Evolutionary conservation across 1,140 invertebrate species (phyloP).

Genomic region (Streblospio benedicti): DNA sequence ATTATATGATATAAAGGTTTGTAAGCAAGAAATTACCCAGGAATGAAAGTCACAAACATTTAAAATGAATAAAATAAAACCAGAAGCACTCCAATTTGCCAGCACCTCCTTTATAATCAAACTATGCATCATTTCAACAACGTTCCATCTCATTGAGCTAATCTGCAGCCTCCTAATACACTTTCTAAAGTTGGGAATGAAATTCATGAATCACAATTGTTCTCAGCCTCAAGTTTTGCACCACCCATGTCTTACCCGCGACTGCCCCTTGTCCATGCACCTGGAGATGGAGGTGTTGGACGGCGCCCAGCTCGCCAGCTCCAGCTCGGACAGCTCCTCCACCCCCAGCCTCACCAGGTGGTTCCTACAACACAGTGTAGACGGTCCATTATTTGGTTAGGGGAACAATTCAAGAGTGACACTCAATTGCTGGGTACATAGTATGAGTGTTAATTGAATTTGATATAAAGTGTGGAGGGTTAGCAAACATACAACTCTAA

Average conservation of each 20-base stretch:
- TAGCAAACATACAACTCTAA: too few species aligned
- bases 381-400: constrained; percentile 10
- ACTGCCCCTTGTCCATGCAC: constrained; percentile 78
- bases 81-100: too few species aligned
- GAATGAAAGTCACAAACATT: too few species aligned
- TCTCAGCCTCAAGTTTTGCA: background rate
- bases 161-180: background rate
- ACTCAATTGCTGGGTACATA: constrained; percentile 16
- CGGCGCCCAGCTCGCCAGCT: constrained; percentile 68
- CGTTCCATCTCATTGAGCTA: background rate
- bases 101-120: background rate
- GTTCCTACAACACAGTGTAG: constrained; percentile 58
- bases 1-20: background rate
- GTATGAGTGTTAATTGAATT: background rate
- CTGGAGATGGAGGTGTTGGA: constrained; percentile 56
- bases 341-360: constrained; percentile 70
- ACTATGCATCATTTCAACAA: background rate
- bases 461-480: background rate
- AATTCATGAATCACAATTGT: background rate
- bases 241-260: constrained; percentile 49
- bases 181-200: background rate
- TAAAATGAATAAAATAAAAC: too few species aligned
- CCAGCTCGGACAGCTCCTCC: constrained; percentile 58
- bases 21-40: too few species aligned
- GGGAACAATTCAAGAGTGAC: constrained; percentile 23